Evolutionary conservation across 2,113 vertebrate species (phyloP).

Genomic region (Calonectris borealis): DNA sequence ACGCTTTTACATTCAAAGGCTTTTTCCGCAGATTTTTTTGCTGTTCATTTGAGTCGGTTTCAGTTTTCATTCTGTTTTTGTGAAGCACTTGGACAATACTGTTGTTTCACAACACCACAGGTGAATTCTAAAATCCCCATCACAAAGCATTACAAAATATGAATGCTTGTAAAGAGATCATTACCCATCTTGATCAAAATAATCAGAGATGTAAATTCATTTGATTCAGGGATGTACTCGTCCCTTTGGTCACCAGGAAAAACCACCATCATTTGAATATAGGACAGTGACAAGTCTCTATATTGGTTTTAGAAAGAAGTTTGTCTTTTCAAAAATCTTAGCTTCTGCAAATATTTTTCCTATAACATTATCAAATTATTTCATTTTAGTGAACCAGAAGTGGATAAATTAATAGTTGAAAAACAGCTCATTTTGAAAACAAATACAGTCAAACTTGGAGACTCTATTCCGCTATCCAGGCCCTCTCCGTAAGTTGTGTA

Average conservation of each 20-base stretch:
- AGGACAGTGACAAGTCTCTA: background rate
- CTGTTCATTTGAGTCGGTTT: background rate
- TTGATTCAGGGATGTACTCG: background rate
- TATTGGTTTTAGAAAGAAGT: background rate
- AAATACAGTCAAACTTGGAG: background rate
- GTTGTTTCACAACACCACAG: background rate
- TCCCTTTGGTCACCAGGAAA: background rate
- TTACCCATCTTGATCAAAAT: background rate
- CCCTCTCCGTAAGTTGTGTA: rapidly evolving
- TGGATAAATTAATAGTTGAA: background rate
- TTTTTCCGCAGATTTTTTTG: background rate
- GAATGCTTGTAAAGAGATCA: background rate
- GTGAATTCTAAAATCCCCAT: background rate
- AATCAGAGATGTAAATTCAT: background rate
- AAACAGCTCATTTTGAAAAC: background rate
- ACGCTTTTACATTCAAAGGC: background rate
- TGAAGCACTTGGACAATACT: background rate
- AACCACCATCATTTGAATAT: background rate
- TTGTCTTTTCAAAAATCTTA: background rate
- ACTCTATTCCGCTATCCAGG: background rate
- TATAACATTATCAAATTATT: background rate
- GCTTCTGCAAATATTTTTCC: background rate
- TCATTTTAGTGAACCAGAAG: background rate
- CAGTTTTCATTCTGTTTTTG: background rate
- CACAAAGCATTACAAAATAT: background rate